Evolutionary conservation across 2,797 vertebrate species (phyloP), one percentile per base, ranked within the genome.

Genomic region (Morelia viridis): DNA sequence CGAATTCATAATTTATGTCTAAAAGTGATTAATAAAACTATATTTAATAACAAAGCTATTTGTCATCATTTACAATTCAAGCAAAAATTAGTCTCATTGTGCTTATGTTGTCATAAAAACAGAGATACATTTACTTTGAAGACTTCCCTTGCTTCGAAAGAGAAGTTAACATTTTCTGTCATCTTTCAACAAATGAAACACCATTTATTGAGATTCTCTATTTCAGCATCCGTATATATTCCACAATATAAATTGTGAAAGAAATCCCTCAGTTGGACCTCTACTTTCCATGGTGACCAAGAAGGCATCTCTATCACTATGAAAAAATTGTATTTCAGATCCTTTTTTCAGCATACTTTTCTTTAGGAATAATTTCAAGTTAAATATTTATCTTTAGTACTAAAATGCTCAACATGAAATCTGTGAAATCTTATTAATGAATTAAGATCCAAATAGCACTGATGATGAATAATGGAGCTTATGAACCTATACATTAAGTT

Each of bases 11-110:
- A 98, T 98, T 98, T 98, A 98, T 93, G 97, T 98, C 97, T 96
- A 96, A 97, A 97, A 97, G 95, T 98, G 97, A 98, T 98, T 98
- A 98, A 98, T 98, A 98, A 97, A 98, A 98, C 97, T 98, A 93
- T 97, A 97, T 98, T 98, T 98, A 97, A 98, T 98, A 98, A 98
- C 97, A 98, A 98, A 97, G 97, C 98, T 98, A 98, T 98, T 98
- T 98, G 97, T 98, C 98, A 98, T 98, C 97, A 98, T 98, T 98
- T 98, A 97, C 97, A 97, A 96, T 95, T 96, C 96, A 96, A 97
- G 96, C 94, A 95, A 97, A 96, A 97, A 97, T 97, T 96, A 98
- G 93, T 98, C 97, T 97, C 96, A 96, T 97, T 96, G 95, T 97
- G 95, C 96, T 97, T 35, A 0, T 96, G 95, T 97, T 98, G 96